Base-by-base conservation (phyloP, 2,113 vertebrate genomes). In the Burhinus bistriatus region DNA sequence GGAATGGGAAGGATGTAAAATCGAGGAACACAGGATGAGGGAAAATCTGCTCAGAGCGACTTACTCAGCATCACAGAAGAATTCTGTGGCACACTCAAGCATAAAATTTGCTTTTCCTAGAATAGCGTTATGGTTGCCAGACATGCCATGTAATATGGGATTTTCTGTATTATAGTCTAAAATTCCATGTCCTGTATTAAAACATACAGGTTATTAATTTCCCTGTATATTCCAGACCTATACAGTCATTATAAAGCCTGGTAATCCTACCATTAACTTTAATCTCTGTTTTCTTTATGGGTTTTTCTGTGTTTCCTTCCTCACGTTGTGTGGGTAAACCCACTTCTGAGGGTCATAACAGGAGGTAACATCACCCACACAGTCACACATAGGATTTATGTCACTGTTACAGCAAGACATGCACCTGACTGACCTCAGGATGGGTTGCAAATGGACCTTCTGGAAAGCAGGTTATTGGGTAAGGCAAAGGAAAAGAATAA, bases 51-150 rank as follows among this genome's bases (percentile, higher is more conserved):
- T 97, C 71, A 73, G 59, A 83, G 79, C 0, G 0, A 62, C 20
- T 90, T 88, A 54, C 76, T 90, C 83, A 80, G 54, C 49, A 58
- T 77, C 82, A 80, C 38, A 83, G 84, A 92, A 85, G 58, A 91
- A 88, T 89, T 87, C 71, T 66, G 81, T 21, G 15, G n/a, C 62
- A 94, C 0, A 0, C n/a, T 94, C 64, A 91, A 66, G 91, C 81
- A 95, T 81, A 93, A 94, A 93, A 94, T 96, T 87, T 87, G 44
- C 21, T 72, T 94, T 97, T 88, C 90, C 95, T 94, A 86, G 94
- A 96, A 83, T 5, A 83, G 54, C 0, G 0, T 75, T 86, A 70
- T 66, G 62, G 22, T 83, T 96, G 95, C 93, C 90, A 97, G 93
- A 89, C n/a, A 80, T 42, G 78, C 49, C 0, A 10, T 90, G 82